Evolutionary conservation across 2,797 vertebrate genomes (phyloP).

Genomic region (Cottoperca gobio): DNA sequence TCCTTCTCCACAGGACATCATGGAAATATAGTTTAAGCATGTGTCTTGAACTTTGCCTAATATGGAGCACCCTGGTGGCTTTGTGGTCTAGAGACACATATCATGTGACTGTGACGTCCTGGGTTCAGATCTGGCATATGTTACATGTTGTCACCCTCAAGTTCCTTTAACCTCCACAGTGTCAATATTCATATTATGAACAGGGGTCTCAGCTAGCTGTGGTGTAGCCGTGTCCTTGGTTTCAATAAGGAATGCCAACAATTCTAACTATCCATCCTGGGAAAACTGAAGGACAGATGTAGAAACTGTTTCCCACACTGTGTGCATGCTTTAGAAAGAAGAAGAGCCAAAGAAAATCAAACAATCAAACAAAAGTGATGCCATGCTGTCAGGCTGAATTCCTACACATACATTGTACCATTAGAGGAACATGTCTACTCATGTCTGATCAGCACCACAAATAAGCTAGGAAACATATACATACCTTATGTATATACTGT

Average conservation of each 20-base stretch:
- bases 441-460: too few species aligned
- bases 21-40: background rate
- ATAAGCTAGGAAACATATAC: too few species aligned
- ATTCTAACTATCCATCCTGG: slow-evolving; percentile 57
- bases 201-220: slow-evolving; percentile 7
- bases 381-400: slow-evolving; percentile 33
- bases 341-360: slow-evolving; percentile 33
- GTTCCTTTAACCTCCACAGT: background rate
- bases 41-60: slow-evolving; percentile 21
- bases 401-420: background rate
- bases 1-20: slow-evolving; percentile 1
- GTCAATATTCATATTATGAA: slow-evolving; percentile 1
- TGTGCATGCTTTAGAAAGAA: slow-evolving; percentile 43
- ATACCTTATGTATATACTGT: too few species aligned
- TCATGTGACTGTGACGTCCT: background rate
- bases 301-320: slow-evolving; percentile 63
- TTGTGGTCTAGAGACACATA: background rate
- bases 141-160: background rate
- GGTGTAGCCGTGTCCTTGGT: slow-evolving; percentile 45
- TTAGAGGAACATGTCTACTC: background rate
- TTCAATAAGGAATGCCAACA: slow-evolving; percentile 67
- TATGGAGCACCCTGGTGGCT: slow-evolving; percentile 1
- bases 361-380: slow-evolving; percentile 13
- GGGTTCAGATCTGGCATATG: slow-evolving; percentile 2
- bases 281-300: slow-evolving; percentile 56